Base-by-base conservation (phyloP, 1,140 invertebrate genomes). In the Aphis craccivora region DNA sequence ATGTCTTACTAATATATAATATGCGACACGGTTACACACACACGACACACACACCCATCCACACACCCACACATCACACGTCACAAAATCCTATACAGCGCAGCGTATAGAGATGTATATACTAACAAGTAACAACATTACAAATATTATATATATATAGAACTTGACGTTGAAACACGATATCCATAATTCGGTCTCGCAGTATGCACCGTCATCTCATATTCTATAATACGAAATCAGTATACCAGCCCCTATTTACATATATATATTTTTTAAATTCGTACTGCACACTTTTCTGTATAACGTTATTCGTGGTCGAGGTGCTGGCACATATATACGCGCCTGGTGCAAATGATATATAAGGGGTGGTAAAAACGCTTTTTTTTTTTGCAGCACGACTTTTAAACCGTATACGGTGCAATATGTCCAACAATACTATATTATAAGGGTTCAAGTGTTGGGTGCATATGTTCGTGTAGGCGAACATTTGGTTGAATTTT, bases 141-240 rank as follows among this genome's bases (percentile, higher is more conserved):
- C n/a, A 76, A n/a, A n/a, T 40, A 37, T 37, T 37, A 37, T 37
- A 37, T 37, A 45, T 45, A 45, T n/a, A 67, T 81, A 37, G 14
- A 40, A 83, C 35, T 14, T 51, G 81, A 87, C 86, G 45, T 43
- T 86, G 83, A 40, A 86, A 86, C 40, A 30, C 83, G 83, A 86
- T 86, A 86, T 87, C 48, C 25, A 45, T 87, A 87, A 87, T 45
- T 87, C 22, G 45, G 86, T 87, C 37, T 76, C 30, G 45, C 25
- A 87, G 45, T 87, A 45, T 51, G 86, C 86, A 48, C 30, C 60
- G 60, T 76, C 60, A 76, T 76, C 60, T 76, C n/a, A 35, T 76
- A 35, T n/a, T n/a, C 18, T 76, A n/a, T 76, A n/a, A 76, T 76
- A 51, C 48, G 30, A 35, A n/a, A 76, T 14, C 4, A 18, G 60